These are phyloP conservation scores for Pocillopora grandis DNA, from an alignment of 92 coral and sea anemone genomes.

Conservation along the genomic window DNA sequence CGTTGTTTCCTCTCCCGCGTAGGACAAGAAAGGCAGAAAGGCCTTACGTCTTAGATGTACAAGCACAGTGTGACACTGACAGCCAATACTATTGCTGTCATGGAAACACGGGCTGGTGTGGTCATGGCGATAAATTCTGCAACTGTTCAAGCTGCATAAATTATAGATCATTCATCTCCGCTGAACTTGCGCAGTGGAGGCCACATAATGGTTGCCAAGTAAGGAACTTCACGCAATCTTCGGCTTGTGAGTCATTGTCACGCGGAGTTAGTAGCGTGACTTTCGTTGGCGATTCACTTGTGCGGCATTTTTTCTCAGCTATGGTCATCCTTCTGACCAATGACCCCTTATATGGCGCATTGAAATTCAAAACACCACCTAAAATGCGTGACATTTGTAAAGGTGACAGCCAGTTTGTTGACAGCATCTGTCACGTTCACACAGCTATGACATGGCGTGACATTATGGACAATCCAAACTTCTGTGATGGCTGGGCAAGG, in stretches of 20 bases:
- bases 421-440: constrained; percentile 81
- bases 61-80: constrained; percentile 76
- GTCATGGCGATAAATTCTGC: constrained; percentile 65
- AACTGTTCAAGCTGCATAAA: constrained; percentile 69
- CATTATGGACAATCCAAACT: constrained; percentile 56
- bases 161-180: constrained; percentile 68
- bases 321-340: constrained; percentile 66
- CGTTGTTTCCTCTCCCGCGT: constrained; percentile 76
- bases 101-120: constrained; percentile 79
- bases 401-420: constrained; percentile 83
- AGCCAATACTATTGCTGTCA: constrained; percentile 74
- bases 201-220: constrained; percentile 59
- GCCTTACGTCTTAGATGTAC: constrained; percentile 68
- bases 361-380: constrained; percentile 52
- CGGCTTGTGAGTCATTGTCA: constrained; percentile 72
- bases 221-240: constrained; percentile 68
- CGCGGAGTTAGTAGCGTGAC: constrained; percentile 50
- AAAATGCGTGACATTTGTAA: constrained; percentile 52
- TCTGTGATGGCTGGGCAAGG: constrained; percentile 55
- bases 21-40: constrained; percentile 39
- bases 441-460: constrained; percentile 78
- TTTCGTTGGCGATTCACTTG: constrained; percentile 84
- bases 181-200: constrained; percentile 83
- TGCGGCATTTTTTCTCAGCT: constrained; percentile 82
- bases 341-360: constrained; percentile 69